Conservation (phyloP, 2,113 vertebrate genomes). For the Micronycteris hirsuta region DNA sequence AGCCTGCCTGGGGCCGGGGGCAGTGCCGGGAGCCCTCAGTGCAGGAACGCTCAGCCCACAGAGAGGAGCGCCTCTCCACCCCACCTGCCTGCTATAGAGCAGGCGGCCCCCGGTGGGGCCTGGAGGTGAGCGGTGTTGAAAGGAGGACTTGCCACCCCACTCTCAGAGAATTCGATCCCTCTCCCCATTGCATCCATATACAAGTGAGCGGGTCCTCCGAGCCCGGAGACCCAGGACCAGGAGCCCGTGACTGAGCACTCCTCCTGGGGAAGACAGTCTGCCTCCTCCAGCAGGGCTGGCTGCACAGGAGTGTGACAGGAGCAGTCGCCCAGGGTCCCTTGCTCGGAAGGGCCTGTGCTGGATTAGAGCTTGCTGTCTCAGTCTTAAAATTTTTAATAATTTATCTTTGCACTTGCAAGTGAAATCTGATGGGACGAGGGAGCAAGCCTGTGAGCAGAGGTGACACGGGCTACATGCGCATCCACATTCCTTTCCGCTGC, state of each 20-base stretch:
- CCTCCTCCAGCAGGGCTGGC: background rate
- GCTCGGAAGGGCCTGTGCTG: background rate
- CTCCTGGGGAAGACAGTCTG: background rate
- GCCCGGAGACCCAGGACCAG: background rate
- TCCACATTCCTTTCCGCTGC: background rate
- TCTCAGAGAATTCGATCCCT: background rate
- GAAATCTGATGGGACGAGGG: background rate
- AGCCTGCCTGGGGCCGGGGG: background rate
- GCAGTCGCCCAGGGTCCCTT: accelerated
- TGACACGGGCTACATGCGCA: accelerated
- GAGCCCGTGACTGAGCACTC: accelerated
- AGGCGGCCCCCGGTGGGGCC: accelerated
- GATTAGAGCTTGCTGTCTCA: background rate
- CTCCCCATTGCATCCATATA: too few relatives aligned
- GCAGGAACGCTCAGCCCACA: background rate
- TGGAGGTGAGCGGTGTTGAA: accelerated
- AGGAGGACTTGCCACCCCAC: background rate
- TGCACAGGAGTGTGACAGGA: background rate
- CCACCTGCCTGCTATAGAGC: background rate
- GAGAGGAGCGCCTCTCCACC: too few relatives aligned
- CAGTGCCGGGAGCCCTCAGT: background rate
- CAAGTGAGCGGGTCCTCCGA: background rate
- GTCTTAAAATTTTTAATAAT: background rate
- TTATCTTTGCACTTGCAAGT: background rate
- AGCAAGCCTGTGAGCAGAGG: background rate